Conservation (phyloP, 2,888 invertebrate species). For the Pseudolycoriella hygida region DNA sequence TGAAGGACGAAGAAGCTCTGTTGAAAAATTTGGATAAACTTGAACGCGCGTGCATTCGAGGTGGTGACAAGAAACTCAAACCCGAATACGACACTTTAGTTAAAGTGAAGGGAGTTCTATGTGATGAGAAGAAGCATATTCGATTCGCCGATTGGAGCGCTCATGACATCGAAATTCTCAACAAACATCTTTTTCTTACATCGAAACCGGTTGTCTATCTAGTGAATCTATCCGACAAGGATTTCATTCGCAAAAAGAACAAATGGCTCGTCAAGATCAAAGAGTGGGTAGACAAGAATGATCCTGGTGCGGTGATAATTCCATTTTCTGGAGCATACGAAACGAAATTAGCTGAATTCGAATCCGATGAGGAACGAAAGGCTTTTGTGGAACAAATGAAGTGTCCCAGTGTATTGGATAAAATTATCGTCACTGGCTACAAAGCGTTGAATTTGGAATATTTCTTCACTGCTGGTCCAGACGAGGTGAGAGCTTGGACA, state of each 20-base stretch:
- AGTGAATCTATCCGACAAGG: conserved; percentile 93
- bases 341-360: conserved; percentile 69
- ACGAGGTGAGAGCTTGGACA: conserved; percentile 99
- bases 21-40: conserved; percentile 66
- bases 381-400: conserved; percentile 69
- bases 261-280: conserved; percentile 94
- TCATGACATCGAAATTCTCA: conserved; percentile 87
- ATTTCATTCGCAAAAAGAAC: conserved; percentile 96
- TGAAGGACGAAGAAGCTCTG: conserved; percentile 89
- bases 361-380: conserved; percentile 48
- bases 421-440: conserved; percentile 95
- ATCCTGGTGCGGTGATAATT: conserved; percentile 82
- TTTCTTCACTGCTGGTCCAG: conserved; percentile 94
- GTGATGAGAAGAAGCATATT: conserved; percentile 83
- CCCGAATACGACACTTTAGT: conserved; percentile 84
- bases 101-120: conserved; percentile 66
- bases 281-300: conserved; percentile 96
- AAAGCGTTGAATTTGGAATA: conserved; percentile 91
- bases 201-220: conserved; percentile 95
- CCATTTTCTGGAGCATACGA: conserved; percentile 94
- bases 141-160: conserved; percentile 86
- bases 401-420: conserved; percentile 74
- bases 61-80: conserved; percentile 85
- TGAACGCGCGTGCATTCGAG: conserved; percentile 66
- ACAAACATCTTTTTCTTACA: conserved; percentile 91